Conservation (phyloP, 2,888 invertebrate genomes). For the Phymatocera aterrima region DNA sequence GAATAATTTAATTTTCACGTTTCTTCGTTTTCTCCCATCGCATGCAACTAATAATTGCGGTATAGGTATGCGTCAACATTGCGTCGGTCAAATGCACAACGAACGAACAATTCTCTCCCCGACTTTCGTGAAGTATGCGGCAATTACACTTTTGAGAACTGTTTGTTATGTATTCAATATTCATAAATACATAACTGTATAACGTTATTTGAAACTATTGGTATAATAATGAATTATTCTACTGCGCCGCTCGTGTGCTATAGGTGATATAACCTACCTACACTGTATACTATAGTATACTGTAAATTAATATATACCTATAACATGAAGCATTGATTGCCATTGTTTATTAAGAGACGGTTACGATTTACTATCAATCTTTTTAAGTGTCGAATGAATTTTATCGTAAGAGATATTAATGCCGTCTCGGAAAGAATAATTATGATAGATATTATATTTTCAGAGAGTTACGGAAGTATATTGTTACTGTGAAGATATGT, state of each 20-base stretch:
- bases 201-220: neutral
- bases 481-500: constrained; percentile 75
- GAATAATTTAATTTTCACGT: neutral
- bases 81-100: neutral
- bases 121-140: constrained; percentile 9
- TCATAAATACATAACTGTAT: no score
- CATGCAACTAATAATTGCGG: no score
- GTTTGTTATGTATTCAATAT: neutral
- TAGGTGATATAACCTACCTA: neutral
- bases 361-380: constrained; percentile 52
- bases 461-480: constrained; percentile 70
- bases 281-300: no score
- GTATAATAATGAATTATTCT: neutral
- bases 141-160: neutral
- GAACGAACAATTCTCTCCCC: neutral
- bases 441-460: constrained; percentile 72
- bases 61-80: no score
- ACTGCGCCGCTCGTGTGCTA: neutral
- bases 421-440: constrained; percentile 58
- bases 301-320: constrained; percentile 15
- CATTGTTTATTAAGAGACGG: constrained; percentile 43
- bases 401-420: constrained; percentile 48
- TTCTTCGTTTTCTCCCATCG: constrained; percentile 9
- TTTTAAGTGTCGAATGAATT: constrained; percentile 46
- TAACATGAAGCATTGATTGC: constrained; percentile 43